phyloP scores from a whole-genome alignment of 2,888 invertebrate species.

The Scaptomyza flava region DNA sequence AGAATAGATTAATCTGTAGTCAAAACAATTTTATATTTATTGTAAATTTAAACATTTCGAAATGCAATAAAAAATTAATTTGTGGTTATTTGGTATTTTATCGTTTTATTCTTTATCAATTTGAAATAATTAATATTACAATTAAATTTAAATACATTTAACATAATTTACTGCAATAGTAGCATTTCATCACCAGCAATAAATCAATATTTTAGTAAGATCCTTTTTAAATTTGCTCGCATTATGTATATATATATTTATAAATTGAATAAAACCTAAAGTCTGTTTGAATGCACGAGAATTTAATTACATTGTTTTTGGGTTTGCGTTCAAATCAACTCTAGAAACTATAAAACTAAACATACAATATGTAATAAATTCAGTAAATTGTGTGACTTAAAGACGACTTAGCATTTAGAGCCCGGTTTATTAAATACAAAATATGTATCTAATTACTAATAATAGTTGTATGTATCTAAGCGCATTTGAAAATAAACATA shows the following conservation, averaged over 20 bases:
- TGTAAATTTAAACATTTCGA: not conserved
- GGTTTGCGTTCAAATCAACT: conserved; percentile 18
- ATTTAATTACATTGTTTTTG: conserved; percentile 46
- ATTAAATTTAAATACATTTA: conserved; percentile 76
- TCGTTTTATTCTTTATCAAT: conserved; percentile 74
- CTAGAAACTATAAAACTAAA: conserved; percentile 64
- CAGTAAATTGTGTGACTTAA: conserved; percentile 65
- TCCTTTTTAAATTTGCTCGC: conserved; percentile 18
- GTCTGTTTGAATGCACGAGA: conserved; percentile 60
- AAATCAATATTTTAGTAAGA: conserved; percentile 30
- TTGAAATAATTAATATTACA: conserved; percentile 79
- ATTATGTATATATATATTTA: conserved; percentile 7
- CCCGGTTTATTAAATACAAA: conserved; percentile 32
- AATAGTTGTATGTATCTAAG: conserved; percentile 33
- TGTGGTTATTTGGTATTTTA: conserved; percentile 36
- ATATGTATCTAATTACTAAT: conserved; percentile 45
- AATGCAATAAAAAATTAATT: not conserved
- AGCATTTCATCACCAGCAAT: conserved; percentile 47
- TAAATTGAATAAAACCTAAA: conserved; percentile 47
- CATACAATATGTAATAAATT: conserved; percentile 74
- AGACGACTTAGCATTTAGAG: conserved; percentile 62
- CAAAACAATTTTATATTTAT: too few relatives aligned
- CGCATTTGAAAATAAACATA: conserved; percentile 58
- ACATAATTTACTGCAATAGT: conserved; percentile 66
- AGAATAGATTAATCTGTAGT: not conserved